Percentiles rank a stretch among this genome's conserved stretches.
phyloP scores from a whole-genome alignment of 2,797 vertebrate genomes.

The Oceanodroma leucorhoa region DNA sequence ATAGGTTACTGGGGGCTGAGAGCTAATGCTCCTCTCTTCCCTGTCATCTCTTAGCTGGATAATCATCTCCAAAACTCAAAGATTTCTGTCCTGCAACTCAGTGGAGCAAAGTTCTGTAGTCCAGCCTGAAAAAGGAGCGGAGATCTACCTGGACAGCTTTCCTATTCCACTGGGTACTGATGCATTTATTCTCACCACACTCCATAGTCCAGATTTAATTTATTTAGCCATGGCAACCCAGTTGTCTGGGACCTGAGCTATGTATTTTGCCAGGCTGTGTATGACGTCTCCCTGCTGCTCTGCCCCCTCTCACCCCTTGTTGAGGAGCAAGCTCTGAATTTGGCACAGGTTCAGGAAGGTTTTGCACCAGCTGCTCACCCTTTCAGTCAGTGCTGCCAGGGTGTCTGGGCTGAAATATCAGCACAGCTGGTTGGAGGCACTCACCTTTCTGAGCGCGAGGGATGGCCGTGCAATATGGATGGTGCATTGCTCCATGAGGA shows the following conservation, averaged over 20 bases:
- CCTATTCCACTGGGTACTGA: not conserved
- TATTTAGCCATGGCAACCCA: slow-evolving; percentile 33
- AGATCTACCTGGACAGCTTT: slow-evolving; percentile 21
- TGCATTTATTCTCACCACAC: not conserved
- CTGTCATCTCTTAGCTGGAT: not conserved
- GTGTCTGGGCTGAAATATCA: not conserved
- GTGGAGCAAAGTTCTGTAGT: not conserved
- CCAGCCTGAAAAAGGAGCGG: not conserved
- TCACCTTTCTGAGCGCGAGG: not conserved
- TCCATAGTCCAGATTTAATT: not conserved
- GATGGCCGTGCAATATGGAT: not conserved
- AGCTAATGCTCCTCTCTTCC: not conserved
- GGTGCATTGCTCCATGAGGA: not conserved
- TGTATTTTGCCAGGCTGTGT: not conserved
- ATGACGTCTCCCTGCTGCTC: not conserved
- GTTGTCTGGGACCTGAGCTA: not conserved
- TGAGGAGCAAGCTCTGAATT: slow-evolving; percentile 7
- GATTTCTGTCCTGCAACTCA: slow-evolving; percentile 21
- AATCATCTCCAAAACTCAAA: slow-evolving; percentile 18
- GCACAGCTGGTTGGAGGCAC: not conserved
- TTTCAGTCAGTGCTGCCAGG: not conserved
- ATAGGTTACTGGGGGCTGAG: slow-evolving; percentile 9
- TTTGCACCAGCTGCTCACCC: not conserved
- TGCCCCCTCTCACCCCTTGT: not conserved
- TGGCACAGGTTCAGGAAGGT: not conserved